A percentile compares a stretch with the other conserved stretches of the same genome.
Evolutionary conservation across 2,888 invertebrate genomes (phyloP).

Genomic region (Acrobasis suavella): DNA sequence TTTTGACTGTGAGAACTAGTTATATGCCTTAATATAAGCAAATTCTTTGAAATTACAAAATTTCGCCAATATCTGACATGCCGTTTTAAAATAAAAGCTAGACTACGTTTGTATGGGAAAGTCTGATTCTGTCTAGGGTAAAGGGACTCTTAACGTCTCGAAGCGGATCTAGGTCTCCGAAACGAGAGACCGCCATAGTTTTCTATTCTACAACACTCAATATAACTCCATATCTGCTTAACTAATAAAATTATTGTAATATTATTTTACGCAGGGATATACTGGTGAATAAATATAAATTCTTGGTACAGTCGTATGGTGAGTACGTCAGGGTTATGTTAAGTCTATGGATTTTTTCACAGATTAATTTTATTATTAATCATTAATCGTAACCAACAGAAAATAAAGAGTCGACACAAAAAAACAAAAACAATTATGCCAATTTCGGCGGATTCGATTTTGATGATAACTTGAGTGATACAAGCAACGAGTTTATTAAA

Average conservation of each 20-base stretch:
- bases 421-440: conserved; percentile 21
- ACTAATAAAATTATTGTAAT: neutral
- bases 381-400: conserved; percentile 38
- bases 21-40: too few species aligned
- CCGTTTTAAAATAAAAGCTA: too few species aligned
- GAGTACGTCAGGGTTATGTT: conserved; percentile 1
- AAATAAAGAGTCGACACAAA: conserved; percentile 25
- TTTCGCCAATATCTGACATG: too few species aligned
- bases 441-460: conserved; percentile 26
- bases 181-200: too few species aligned
- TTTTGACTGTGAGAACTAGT: too few species aligned
- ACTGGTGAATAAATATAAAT: conserved; percentile 12
- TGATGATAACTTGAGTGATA: conserved; percentile 41
- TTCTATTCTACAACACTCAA: neutral
- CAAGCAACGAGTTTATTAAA: conserved; percentile 42
- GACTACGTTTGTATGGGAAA: too few species aligned
- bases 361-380: conserved; percentile 6
- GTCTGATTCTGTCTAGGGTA: too few species aligned
- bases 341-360: too few species aligned
- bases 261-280: conserved; percentile 11
- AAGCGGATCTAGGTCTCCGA: too few species aligned
- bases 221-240: neutral
- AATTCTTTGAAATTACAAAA: too few species aligned
- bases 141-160: too few species aligned
- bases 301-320: neutral